A percentile compares a stretch with the other conserved stretches of the same genome.
These are phyloP conservation scores for Drosophila cognata DNA, from an alignment of 2,888 invertebrate species.

Conservation along the genomic window DNA sequence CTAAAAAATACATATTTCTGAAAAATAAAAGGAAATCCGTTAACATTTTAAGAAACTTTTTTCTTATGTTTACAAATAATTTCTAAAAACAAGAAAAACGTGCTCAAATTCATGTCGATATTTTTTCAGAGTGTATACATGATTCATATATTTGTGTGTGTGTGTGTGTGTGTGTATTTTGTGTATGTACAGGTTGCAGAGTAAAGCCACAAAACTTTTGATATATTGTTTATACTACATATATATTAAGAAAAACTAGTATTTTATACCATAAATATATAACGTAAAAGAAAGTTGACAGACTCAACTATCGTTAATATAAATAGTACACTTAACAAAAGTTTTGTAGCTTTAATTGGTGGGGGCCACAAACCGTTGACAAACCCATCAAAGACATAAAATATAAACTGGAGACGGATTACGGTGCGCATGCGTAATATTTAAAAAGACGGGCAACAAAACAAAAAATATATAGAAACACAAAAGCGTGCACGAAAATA, in stretches of 20 bases:
- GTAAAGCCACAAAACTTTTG: conserved; percentile 20
- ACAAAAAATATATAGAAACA: conserved; percentile 35
- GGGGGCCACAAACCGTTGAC: conserved; percentile 15
- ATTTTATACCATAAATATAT: neutral
- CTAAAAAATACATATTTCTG: neutral
- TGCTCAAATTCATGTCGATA: neutral
- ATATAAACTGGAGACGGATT: conserved; percentile 25
- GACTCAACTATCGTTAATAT: neutral
- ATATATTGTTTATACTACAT: neutral
- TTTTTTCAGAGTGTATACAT: neutral
- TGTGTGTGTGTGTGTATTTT: conserved; percentile 27
- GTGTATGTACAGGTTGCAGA: conserved; percentile 50
- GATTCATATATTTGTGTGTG: neutral
- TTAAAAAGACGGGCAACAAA: conserved; percentile 3
- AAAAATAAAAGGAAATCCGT: neutral
- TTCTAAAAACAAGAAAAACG: no score
- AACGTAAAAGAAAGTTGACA: neutral
- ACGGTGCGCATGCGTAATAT: conserved; percentile 53
- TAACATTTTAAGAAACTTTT: no score
- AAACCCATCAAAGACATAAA: conserved; percentile 27
- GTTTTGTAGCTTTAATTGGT: conserved; percentile 29
- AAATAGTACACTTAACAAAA: neutral
- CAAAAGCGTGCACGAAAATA: conserved; percentile 74
- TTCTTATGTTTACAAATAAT: no score
- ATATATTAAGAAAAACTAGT: neutral